Conservation (phyloP, 2,113 vertebrate species). For the Toxotes chatareus region DNA sequence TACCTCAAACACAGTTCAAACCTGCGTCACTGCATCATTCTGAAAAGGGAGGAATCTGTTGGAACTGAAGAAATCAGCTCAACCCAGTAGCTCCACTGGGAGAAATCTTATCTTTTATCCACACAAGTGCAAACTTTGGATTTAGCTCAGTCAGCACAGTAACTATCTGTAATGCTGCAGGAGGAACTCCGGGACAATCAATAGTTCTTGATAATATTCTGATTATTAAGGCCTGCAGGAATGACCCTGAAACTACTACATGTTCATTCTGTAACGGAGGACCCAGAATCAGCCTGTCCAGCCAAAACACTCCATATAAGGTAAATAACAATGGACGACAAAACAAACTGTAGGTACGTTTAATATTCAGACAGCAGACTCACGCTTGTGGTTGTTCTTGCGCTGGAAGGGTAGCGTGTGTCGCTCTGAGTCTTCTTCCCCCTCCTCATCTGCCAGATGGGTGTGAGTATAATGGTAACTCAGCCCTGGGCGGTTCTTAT, state of each 20-base stretch:
- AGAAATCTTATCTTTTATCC: conserved; percentile 40
- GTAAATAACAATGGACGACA: conserved; percentile 12
- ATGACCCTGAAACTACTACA: conserved; percentile 17
- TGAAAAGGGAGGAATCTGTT: conserved; percentile 13
- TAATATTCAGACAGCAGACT: conserved; percentile 71
- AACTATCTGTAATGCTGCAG: conserved; percentile 25
- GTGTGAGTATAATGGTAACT: conserved; percentile 97
- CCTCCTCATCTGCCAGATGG: conserved; percentile 95
- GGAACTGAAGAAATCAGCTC: conserved; percentile 26
- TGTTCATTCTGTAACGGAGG: background rate
- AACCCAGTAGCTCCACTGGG: conserved; percentile 31
- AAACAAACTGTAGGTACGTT: background rate
- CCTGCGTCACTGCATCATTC: conserved; percentile 16
- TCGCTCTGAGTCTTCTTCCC: conserved; percentile 91
- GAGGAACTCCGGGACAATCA: conserved; percentile 43
- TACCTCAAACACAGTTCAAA: conserved; percentile 4
- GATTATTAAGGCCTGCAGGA: conserved; percentile 20
- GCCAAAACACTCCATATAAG: background rate
- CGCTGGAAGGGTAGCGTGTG: conserved; percentile 94
- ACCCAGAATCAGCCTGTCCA: background rate
- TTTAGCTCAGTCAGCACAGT: conserved; percentile 48
- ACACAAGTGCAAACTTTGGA: conserved; percentile 41
- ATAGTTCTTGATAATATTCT: conserved; percentile 43
- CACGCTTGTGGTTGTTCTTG: conserved; percentile 97
- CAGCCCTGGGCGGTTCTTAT: conserved; percentile 95